These are phyloP conservation scores for Sebastes diaconus DNA, from an alignment of 2,797 vertebrate species.

Conservation along the genomic window DNA sequence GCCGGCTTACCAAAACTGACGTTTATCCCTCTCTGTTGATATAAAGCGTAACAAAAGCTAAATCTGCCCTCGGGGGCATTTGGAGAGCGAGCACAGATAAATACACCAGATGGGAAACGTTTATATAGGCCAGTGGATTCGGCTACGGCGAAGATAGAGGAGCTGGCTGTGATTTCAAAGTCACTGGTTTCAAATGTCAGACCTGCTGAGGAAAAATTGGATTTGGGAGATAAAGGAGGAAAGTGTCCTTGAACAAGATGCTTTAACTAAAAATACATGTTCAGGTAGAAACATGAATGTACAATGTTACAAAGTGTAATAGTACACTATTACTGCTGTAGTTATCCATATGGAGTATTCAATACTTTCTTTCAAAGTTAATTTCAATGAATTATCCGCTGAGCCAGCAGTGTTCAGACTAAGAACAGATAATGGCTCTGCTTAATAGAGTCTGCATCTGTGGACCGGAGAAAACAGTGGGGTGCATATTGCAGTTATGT, in stretches of 20 bases:
- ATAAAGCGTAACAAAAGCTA: conserved; percentile 10
- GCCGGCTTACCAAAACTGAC: neutral
- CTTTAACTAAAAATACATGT: neutral
- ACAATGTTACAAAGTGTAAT: neutral
- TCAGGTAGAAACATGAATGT: neutral
- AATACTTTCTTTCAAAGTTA: neutral
- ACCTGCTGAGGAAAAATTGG: neutral
- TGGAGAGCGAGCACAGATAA: neutral
- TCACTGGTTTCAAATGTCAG: neutral
- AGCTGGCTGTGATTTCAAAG: neutral
- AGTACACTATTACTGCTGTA: neutral
- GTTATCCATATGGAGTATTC: neutral
- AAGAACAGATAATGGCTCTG: neutral
- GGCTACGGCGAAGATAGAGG: neutral
- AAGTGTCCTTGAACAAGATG: neutral
- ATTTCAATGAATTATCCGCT: neutral
- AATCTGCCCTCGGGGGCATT: conserved; percentile 7
- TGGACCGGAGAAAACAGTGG: neutral
- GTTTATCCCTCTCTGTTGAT: conserved; percentile 7
- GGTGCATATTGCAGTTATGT: neutral
- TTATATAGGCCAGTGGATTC: neutral
- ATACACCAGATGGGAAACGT: neutral
- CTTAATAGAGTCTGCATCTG: neutral
- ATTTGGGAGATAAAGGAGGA: neutral
- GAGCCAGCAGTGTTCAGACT: neutral